Evolutionary conservation across 1,140 invertebrate species (phyloP).

Genomic region (Adelges cooleyi): DNA sequence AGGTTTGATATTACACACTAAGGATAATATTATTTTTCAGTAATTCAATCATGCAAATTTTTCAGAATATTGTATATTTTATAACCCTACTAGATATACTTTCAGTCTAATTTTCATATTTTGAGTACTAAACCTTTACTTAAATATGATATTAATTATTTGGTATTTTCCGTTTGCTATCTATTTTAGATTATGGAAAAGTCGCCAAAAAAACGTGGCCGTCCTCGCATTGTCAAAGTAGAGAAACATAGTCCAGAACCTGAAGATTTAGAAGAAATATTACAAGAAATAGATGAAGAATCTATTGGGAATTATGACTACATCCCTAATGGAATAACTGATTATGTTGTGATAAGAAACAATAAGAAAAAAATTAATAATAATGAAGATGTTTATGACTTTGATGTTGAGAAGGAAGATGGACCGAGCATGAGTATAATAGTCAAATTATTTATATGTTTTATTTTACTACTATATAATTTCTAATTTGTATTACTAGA

Average conservation of each 20-base stretch:
- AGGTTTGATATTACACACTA: too few relatives aligned
- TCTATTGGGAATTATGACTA: background rate
- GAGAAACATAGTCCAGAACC: background rate
- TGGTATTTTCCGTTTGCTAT: too few relatives aligned
- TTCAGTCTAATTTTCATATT: too few relatives aligned
- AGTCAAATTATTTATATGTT: background rate
- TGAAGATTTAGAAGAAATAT: slow-evolving; percentile 23
- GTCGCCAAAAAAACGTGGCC: background rate
- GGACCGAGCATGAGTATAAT: slow-evolving; percentile 10
- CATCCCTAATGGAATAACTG: background rate
- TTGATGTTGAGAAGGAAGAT: slow-evolving; percentile 29
- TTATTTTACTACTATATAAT: background rate
- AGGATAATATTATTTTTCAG: too few relatives aligned
- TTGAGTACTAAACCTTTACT: too few relatives aligned
- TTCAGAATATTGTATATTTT: too few relatives aligned
- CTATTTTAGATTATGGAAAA: slow-evolving; percentile 5
- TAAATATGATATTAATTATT: too few relatives aligned
- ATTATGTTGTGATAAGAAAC: background rate
- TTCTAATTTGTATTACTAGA: background rate
- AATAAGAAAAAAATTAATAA: slow-evolving; percentile 7
- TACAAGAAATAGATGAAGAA: background rate
- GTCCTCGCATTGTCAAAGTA: background rate
- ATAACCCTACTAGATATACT: too few relatives aligned
- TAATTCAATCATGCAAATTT: too few relatives aligned
- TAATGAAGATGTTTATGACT: slow-evolving; percentile 29